Base-by-base conservation (phyloP, 2,888 invertebrate genomes). In the Tenthredo notha region DNA sequence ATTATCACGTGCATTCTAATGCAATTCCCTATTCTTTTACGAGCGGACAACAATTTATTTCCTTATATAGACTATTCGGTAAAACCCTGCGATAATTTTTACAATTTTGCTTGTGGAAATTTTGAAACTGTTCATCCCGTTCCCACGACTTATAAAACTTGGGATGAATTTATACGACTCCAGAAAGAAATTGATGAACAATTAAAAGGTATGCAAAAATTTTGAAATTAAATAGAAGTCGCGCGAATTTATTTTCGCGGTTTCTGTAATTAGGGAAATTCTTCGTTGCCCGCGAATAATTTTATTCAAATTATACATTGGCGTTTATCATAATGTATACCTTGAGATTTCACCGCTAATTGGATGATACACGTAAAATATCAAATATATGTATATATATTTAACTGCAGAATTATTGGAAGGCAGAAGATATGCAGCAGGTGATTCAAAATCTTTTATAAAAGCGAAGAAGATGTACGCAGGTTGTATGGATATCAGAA, bases 71-170 rank as follows among this genome's bases (percentile, higher is more conserved):
- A 80, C 40, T 21, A 80, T 61, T 80, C 80, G 1, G 61, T 21
- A 12, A 58, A 80, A 21, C 80, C 80, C 12, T 80, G 80, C 40
- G 80, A 80, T 80, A 40, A 80, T 40, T 80, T 80, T 40, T 80
- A 80, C 18, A n/a, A 21, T 37, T 80, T 80, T 80, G 80, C 80
- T 40, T 80, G 80, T 40, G 80, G 80, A 10, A 80, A 80, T 80
- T 80, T 80, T 80, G 37, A 80, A 80, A 61, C 25, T 40, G 40
- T 80, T 40, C 80, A 80, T 80, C 80, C 80, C 1, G 40, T 80
- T 21, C 80, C 61, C n/a, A 7, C 47, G 40, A 40, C 37, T 6
- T 80, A 61, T 61, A 15, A n/a, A 37, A 80, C 40, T 58, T 80
- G 80, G 80, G 61, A 80, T 18, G 80, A 50, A 40, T 80, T 80